A percentile compares a stretch with the other conserved stretches of the same genome.
phyloP scores from a whole-genome alignment of 2,113 vertebrate species.

The Raja brachyura region DNA sequence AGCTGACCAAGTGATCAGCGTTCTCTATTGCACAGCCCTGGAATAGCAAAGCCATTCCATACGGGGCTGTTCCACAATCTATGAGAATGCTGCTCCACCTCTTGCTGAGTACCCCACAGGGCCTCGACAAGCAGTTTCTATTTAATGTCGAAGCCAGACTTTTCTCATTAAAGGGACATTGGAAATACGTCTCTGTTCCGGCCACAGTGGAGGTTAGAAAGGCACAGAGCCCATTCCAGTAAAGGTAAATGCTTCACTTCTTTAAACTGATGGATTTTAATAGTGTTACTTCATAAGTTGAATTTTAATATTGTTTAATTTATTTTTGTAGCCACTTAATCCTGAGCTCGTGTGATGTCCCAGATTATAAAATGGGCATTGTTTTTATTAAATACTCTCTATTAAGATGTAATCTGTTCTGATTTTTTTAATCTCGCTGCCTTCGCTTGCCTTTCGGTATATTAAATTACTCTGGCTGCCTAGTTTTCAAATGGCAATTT shows the following conservation, averaged over 20 bases:
- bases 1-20: slow-evolving; percentile 52
- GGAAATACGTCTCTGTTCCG: slow-evolving; percentile 46
- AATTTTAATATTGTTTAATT: neutral
- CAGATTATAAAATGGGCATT: slow-evolving; percentile 52
- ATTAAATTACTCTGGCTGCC: slow-evolving; percentile 31
- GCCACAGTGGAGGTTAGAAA: slow-evolving; percentile 43
- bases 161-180: slow-evolving; percentile 59
- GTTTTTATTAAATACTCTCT: neutral
- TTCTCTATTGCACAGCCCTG: slow-evolving; percentile 32
- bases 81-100: slow-evolving; percentile 47
- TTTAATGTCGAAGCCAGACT: slow-evolving; percentile 50
- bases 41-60: neutral
- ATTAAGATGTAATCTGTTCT: slow-evolving; percentile 10
- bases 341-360: slow-evolving; percentile 38
- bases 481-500: neutral
- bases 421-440: slow-evolving; percentile 5
- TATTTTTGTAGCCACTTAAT: neutral
- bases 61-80: slow-evolving; percentile 40
- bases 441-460: neutral
- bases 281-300: neutral
- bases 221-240: slow-evolving; percentile 30
- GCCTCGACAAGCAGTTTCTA: slow-evolving; percentile 47
- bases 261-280: neutral
- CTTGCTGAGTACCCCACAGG: slow-evolving; percentile 44
- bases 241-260: slow-evolving; percentile 29